Evolutionary conservation across 2,888 invertebrate species (phyloP).

Genomic region (Euproctis similis): DNA sequence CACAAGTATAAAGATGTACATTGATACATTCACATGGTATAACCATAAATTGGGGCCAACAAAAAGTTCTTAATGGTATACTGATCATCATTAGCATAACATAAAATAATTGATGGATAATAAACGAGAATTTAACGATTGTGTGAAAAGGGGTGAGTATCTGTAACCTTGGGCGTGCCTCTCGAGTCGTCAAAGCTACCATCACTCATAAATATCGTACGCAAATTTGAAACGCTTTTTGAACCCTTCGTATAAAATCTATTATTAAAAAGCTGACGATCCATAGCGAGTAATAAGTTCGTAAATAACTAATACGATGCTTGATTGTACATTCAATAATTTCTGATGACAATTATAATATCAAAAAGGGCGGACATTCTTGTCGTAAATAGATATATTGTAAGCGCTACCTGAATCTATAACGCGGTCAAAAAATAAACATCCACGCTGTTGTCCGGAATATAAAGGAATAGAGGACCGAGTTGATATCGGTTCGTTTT

Average conservation of each 20-base stretch:
- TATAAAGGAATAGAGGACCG: constrained; percentile 48
- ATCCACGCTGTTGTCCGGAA: constrained; percentile 52
- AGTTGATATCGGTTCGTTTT: constrained; percentile 49
- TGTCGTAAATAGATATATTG: constrained; percentile 64
- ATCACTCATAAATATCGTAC: constrained; percentile 21
- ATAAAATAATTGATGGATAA: constrained; percentile 47
- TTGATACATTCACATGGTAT: constrained; percentile 45
- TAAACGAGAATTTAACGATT: constrained; percentile 65
- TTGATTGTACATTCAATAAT: constrained; percentile 41
- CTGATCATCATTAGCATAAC: constrained; percentile 34
- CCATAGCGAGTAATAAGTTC: constrained; percentile 13
- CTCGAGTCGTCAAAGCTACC: constrained; percentile 38
- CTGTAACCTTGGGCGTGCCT: constrained; percentile 51
- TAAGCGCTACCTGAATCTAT: constrained; percentile 63
- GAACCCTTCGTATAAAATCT: constrained; percentile 37
- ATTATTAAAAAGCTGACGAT: constrained; percentile 29
- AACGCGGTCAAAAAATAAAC: constrained; percentile 63
- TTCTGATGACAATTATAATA: constrained; percentile 47
- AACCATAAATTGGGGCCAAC: constrained; percentile 12
- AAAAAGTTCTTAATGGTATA: constrained; percentile 22
- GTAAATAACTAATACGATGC: constrained; percentile 41
- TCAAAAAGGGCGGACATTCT: constrained; percentile 40
- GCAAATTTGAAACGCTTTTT: constrained; percentile 48
- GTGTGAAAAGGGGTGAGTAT: constrained; percentile 48
- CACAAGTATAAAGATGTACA: constrained; percentile 19